Evolutionary conservation across 2,797 vertebrate genomes (phyloP), one percentile per base, ranked within the genome.

Genomic region (Trachops cirrhosus): DNA sequence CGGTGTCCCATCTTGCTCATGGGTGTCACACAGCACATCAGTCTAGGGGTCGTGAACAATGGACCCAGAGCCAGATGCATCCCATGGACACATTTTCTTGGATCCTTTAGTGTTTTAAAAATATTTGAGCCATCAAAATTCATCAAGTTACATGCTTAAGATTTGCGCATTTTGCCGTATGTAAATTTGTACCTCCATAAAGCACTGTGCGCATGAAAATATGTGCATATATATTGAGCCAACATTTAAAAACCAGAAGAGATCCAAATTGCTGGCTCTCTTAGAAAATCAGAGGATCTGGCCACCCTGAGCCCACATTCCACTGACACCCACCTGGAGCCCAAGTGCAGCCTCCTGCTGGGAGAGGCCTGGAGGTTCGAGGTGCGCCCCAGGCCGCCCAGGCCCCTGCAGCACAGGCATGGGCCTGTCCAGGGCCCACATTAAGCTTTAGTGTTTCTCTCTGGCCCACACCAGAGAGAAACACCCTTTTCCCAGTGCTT

Each of bases 101-200:
- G 92, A 85, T 74, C n/a, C 34, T 41, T 64, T 26, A 87, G 78
- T 97, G 95, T 96, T 96, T 96, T 91, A 96, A 97, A 97, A 97
- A 97, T 96, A 97, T 96, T 96, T 86, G 96, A 97, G 95, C 91
- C 96, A 95, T 97, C 95, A 97, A 94, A 97, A 97, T 52, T 89
- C 95, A 90, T 94, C 96, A 93, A 92, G 88, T 75, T 85, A 91
- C 37, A 93, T 86, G 93, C 92, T 94, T 93, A 84, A 85, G 94
- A 90, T 89, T 88, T 95, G 96, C 32, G n/a, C 97, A 93, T 96
- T 97, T 95, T 89, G 73, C 89, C 85, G 44, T 91, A 97, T 97
- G 96, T 88, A 96, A 97, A 96, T 96, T 87, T 87, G 92, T 70
- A 78, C 68, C 93, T 88, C 75, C 89, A 77, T 89, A 90, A 95